Conservation (phyloP, 2,888 invertebrate species). For the Trilocha varians region DNA sequence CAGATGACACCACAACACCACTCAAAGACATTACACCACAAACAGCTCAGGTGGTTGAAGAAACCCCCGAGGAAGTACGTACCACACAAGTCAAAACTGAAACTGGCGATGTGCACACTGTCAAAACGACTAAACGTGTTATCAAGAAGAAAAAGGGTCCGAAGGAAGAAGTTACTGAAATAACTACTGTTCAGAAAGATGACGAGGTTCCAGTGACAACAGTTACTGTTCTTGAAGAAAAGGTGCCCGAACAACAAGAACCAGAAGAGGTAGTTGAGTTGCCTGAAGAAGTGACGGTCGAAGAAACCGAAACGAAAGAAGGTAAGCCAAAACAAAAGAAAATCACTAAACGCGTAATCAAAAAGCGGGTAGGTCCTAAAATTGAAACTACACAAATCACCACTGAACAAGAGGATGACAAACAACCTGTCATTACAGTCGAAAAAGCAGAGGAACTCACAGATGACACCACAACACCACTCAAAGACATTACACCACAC, state of each 20-base stretch:
- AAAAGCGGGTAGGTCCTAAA: constrained; percentile 30
- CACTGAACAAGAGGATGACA: constrained; percentile 21
- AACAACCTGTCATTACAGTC: constrained; percentile 24
- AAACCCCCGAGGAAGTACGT: constrained; percentile 28
- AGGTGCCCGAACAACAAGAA: constrained; percentile 5
- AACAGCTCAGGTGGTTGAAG: constrained; percentile 10
- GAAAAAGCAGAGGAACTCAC: constrained; percentile 21
- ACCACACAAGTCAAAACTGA: constrained; percentile 8
- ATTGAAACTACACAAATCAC: constrained; percentile 37
- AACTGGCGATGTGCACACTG: constrained; percentile 6
- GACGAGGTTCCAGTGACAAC: constrained; percentile 15
- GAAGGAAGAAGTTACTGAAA: constrained; percentile 13
- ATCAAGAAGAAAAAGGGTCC: constrained; percentile 8
- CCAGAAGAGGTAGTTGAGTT: constrained; percentile 18
- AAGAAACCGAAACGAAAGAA: constrained; percentile 19
- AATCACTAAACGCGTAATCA: constrained; percentile 17
- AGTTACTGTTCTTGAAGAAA: constrained; percentile 5
- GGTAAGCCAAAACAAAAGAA: constrained; percentile 29
- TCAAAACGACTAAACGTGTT: constrained; percentile 7
- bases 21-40: constrained; percentile 13
- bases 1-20: constrained; percentile 16
- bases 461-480: constrained; percentile 14
- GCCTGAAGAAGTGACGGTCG: constrained; percentile 23
- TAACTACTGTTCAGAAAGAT: constrained; percentile 25
- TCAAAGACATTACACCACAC: constrained; percentile 12